Evolutionary conservation across 1,140 invertebrate genomes (phyloP), one percentile per base, ranked within the genome.

Genomic region (Drosophila albomicans): DNA sequence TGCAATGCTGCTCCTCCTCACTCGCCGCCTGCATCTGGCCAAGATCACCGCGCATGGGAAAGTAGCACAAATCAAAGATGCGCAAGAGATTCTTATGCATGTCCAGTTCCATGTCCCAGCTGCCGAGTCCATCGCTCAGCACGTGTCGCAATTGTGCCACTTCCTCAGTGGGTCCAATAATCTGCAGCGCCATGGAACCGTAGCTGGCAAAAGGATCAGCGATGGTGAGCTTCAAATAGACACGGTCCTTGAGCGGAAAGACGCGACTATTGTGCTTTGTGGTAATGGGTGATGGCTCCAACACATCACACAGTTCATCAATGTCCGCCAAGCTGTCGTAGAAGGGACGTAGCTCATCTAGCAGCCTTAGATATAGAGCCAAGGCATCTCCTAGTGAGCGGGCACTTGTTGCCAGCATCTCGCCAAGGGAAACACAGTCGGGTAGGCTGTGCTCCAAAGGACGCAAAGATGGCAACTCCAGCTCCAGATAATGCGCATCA

Each of bases 31-130:
- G 48, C 28, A 38, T n/a, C 15, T 68, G 38, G 3, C 46, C 45
- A 1, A 32, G 25, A n/a, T 84, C 71, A 8, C 5, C 62, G 30
- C 75, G 76, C 87, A 91, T 91, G 13, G 92, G 92, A 61, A 92
- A 92, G 35, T 82, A 92, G 35, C 87, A 84, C 5, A 92, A 49
- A 43, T 92, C 89, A 38, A 92, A 92, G 10, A 89, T 92, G 4
- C 88, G 79, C 63, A 92, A 63, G 5, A 92, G 73, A 58, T 92
- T 92, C 59, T 88, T 87, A 68, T 92, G 82, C 56, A 92, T 80
- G 54, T 90, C 81, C 45, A 91, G 35, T 20, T 92, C 91, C 5
- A 56, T 16, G 56, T 92, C 91, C 91, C 91, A 92, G 38, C 73
- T 82, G n/a, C 73, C 41, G 0, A 92, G 48, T 1, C 89, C 87